Evolutionary conservation across 2,888 invertebrate genomes (phyloP), one percentile per base, ranked within the genome.

Genomic region (Dione vanillae): DNA sequence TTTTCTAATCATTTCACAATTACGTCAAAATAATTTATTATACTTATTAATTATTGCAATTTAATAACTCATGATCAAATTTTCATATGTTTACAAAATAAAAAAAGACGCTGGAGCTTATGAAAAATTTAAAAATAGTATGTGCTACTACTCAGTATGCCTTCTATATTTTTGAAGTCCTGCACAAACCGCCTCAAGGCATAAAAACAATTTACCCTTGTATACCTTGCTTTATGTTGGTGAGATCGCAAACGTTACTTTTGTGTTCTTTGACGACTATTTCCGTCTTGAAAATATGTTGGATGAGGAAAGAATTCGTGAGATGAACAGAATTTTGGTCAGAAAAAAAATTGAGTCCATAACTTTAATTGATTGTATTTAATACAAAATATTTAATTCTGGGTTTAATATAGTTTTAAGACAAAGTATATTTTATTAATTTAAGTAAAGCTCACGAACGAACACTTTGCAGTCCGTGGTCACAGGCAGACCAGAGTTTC

Each of bases 201-300:
- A 90, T 82, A 91, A 92, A 92, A 92, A 90, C 91, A 90, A 92
- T 92, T 91, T 91, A 78, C 89, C 82, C 80, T 81, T 86, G 84
- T 85, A 89, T 88, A 88, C 84, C 83, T 79, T 78, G 84, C 82
- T 84, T 84, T 83, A 82, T 81, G 83, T 80, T 81, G 80, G 78
- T 74, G 83, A 83, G 83, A 84, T 80, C 75, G 82, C 80, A 83
- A 85, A 88, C 85, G 81, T 78, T 77, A 76, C 77, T 79, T n/a
- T 80, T 80, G 80, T 83, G 81, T 82, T 82, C 81, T 84, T 78
- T 86, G 82, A 83, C 84, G 83, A 82, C 86, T 83, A 87, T 89
- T 90, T 90, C 85, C 84, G 83, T 85, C 80, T 86, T 88, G 87
- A 89, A 89, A 89, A 87, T 83, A 72, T 85, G 86, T 84, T 78